Conservation (phyloP, 92 coral and sea anemone genomes). For the Pocillopora grandis region DNA sequence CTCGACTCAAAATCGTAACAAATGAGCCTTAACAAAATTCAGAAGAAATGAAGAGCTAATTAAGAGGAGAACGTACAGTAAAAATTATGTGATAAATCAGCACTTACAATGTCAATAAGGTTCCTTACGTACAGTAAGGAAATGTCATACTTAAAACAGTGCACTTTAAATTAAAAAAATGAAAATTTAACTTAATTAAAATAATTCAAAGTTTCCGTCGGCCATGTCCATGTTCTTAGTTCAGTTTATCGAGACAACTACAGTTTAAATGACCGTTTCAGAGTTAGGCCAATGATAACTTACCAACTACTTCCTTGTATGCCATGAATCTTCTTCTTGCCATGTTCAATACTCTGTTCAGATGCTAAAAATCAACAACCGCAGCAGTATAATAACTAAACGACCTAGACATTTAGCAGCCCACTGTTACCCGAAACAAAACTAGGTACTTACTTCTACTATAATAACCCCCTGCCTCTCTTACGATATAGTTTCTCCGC, state of each 20-base stretch:
- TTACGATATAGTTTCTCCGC: no score
- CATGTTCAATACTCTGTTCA: background rate
- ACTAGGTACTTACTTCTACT: no score
- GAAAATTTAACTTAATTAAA: no score
- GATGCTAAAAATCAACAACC: background rate
- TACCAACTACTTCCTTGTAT: background rate
- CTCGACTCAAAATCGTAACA: slow-evolving; percentile 3
- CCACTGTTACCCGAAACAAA: no score
- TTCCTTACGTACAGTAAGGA: no score
- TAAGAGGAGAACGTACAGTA: background rate
- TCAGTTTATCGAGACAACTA: background rate
- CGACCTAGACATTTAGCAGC: no score
- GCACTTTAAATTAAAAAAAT: no score
- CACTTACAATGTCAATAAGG: background rate
- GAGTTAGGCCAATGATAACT: background rate
- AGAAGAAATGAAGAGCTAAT: background rate
- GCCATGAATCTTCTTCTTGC: background rate
- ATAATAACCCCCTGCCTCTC: no score
- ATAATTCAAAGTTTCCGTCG: no score
- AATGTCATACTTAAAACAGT: no score
- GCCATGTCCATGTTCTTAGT: background rate
- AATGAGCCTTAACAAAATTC: background rate
- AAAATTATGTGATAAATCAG: background rate
- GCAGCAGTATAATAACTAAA: background rate
- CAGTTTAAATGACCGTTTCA: no score